phyloP scores from a whole-genome alignment of 1,140 invertebrate genomes.

The Drosophila novamexicana region DNA sequence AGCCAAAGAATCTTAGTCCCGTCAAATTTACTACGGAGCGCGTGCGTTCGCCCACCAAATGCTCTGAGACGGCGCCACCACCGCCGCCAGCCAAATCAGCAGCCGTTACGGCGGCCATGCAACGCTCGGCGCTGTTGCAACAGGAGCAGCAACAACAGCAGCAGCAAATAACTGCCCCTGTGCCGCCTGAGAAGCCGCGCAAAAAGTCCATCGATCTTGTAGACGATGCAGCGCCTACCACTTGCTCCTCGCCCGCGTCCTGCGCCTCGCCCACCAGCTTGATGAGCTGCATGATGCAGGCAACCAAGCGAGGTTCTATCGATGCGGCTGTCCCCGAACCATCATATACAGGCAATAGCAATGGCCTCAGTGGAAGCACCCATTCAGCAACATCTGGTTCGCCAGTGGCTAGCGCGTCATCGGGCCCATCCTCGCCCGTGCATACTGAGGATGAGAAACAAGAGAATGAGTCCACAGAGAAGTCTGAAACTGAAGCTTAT shows the following conservation, averaged over 20 bases:
- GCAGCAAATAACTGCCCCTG: constrained; percentile 53
- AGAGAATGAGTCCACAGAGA: constrained; percentile 86
- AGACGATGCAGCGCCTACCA: constrained; percentile 59
- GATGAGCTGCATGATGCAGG: constrained; percentile 48
- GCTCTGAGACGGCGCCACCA: constrained; percentile 64
- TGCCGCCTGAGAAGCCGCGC: constrained; percentile 78
- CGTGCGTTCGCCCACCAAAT: constrained; percentile 75
- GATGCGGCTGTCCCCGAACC: constrained; percentile 43
- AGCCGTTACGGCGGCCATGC: constrained; percentile 71
- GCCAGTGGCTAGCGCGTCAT: constrained; percentile 83
- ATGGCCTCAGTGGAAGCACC: constrained; percentile 67
- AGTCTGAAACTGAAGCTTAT: constrained; percentile 75
- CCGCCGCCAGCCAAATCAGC: constrained; percentile 79
- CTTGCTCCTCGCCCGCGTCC: constrained; percentile 57
- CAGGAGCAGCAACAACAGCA: constrained; percentile 65
- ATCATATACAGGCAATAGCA: constrained; percentile 24
- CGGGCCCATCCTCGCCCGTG: constrained; percentile 85
- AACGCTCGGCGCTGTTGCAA: constrained; percentile 58
- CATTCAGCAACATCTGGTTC: constrained; percentile 75
- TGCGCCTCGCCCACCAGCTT: constrained; percentile 65
- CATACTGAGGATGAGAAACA: constrained; percentile 86
- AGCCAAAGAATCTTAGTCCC: constrained; percentile 79
- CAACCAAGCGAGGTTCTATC: constrained; percentile 69
- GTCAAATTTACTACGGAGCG: constrained; percentile 68
- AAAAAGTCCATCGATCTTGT: constrained; percentile 82